Base-by-base conservation (phyloP, 2,113 vertebrate species). In the Pterophyllum scalare region DNA sequence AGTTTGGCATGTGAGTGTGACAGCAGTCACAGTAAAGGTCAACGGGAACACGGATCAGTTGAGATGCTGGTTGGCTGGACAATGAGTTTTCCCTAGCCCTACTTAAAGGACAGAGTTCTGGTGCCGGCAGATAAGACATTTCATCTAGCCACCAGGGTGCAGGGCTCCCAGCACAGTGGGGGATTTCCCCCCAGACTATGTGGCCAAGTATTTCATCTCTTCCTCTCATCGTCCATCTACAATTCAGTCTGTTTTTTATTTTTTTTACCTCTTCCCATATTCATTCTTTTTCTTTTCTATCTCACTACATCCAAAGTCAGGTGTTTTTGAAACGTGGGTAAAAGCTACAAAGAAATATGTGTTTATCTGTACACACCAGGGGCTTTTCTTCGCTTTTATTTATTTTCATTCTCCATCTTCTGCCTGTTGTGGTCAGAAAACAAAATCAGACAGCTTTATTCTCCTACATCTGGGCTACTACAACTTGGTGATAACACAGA, bases 41-140 rank as follows among this genome's bases (percentile, higher is more conserved):
- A 95, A 91, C 87, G 72, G 87, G 83, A 94, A 76, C 90, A 88
- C 35, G 80, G 88, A 89, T 93, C 81, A 90, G 87, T 88, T 92
- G 94, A 94, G 92, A 94, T 92, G 91, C 90, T 82, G 78, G 88
- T 90, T 93, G 92, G 91, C 85, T 86, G 93, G 91, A 95, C 93
- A 94, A 94, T 94, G 92, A 92, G 81, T 92, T 93, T 88, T 90
- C 88, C 89, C 83, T 20, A 79, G 91, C 86, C 88, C 92, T 87
- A 84, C 90, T 93, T 92, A 87, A 90, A 94, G 92, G 94, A 95
- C 91, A 94, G 91, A 90, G 88, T 92, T 91, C 94, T 94, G 94
- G 91, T 82, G 90, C 91, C 77, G 86, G 89, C 88, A 91, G 94
- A 96, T 95, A 95, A 95, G 94, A 91, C 91, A 88, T 94, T 92